Evolutionary conservation across 2,113 vertebrate genomes (phyloP), one percentile per base, ranked within the genome.

Genomic region (Urocitellus parryii): DNA sequence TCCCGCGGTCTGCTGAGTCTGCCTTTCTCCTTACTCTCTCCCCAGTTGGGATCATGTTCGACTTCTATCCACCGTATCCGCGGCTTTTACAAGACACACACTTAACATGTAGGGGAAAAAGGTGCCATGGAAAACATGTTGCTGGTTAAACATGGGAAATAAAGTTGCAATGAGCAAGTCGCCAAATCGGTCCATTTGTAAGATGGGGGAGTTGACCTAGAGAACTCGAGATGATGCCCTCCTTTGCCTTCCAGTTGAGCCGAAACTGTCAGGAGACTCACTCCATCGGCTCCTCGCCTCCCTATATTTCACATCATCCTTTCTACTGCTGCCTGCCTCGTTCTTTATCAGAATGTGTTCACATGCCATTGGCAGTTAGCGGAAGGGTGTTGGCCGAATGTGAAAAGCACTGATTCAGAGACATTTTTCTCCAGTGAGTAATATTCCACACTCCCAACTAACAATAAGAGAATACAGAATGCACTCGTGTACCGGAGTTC

Each of bases 401-500:
- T 22, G 34, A 86, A 4, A 6, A 16, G 29, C n/a, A 4, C 0
- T 34, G 20, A 3, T 7, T 81, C 90, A 25, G 45, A 7, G 9
- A 16, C 8, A 48, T 51, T 76, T 79, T 32, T 76, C 29, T 12
- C 8, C 1, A 42, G 65, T 61, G 80, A 53, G 74, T 37, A 45
- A 78, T 48, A 58, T 53, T 61, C n/a, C 32, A 42, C 1, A 39
- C 11, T 34, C 16, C 8, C 1, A 12, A 34, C 29, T 8, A 53
- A 29, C 58, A 25, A 72, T 8, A 2, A 20, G 6, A 29, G 25
- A n/a, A 74, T 51, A 2, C 5, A 48, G 29, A 85, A 48, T 13
- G 32, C 6, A 34, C 0, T 0, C 11, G 17, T 2, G 2, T 0
- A 18, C 32, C 4, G 0, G 20, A 51, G n/a, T 5, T 1, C 27